Base-by-base conservation (phyloP, 2,888 invertebrate species). In the Polia nebulosa region DNA sequence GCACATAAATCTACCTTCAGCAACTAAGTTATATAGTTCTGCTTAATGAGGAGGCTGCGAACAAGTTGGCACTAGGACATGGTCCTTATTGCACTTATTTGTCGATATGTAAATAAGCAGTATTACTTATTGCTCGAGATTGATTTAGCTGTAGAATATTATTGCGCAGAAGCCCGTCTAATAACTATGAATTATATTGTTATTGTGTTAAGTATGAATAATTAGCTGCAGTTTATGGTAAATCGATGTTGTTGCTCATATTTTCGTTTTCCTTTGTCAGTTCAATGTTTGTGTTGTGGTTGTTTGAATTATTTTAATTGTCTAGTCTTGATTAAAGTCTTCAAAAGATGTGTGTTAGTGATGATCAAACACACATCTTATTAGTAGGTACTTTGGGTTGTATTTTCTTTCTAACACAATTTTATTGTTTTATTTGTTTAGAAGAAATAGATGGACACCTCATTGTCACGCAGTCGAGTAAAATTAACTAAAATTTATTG, bases 101-200 rank as follows among this genome's bases (percentile, higher is more conserved):
- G 76, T 77, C 76, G 80, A 75, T 77, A 77, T 77, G 76, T 65
- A 61, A 75, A 77, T 75, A 64, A 64, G 57, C n/a, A 6, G 29
- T 69, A 51, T 72, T 72, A 66, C 32, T 75, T 69, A 77, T 64
- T 52, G 56, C 51, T 3, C 6, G 15, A 36, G 79, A 79, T 64
- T 76, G 79, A 76, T 76, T 78, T 78, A 78, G 58, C 39, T 39
- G 57, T 32, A 61, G 41, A 65, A 41, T 65, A 57, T 52, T 58
- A 61, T 60, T 72, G 58, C 60, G 74, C 45, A 60, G 78, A 56
- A 64, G 78, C 55, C 49, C 59, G 65, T 29, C 49, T n/a, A 67
- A 60, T 76, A 63, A 51, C 58, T 78, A 52, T 76, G 68, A 78
- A 66, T 78, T 61, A 78, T 67, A 59, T 58, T 77, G 58, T 75